A percentile compares a stretch with the other conserved stretches of the same genome.
Evolutionary conservation across 2,113 vertebrate genomes (phyloP).

Genomic region (Indri indri): DNA sequence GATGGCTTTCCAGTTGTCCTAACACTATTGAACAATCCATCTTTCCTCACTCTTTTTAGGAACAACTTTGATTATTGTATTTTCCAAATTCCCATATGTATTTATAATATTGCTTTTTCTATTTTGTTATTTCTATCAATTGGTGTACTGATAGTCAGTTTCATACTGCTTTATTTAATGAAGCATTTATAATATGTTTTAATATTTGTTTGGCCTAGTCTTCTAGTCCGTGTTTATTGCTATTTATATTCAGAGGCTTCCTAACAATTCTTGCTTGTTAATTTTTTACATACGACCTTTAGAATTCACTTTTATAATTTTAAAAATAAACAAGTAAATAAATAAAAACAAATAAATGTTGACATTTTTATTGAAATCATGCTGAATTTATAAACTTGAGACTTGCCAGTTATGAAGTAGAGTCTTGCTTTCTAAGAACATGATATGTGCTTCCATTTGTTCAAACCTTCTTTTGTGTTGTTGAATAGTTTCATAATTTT

Average conservation of each 20-base stretch:
- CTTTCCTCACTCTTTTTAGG: background rate
- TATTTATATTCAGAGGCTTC: background rate
- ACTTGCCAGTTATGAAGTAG: background rate
- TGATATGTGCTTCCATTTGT: background rate
- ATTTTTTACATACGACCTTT: background rate
- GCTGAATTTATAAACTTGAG: background rate
- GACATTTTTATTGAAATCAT: background rate
- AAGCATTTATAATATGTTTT: background rate
- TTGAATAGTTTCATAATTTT: background rate
- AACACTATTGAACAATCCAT: background rate
- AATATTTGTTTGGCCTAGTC: background rate
- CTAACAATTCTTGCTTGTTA: background rate
- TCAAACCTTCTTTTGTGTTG: background rate
- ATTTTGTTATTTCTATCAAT: background rate
- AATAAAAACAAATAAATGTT: background rate
- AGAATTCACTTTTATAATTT: background rate
- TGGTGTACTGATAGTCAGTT: background rate
- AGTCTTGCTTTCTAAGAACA: background rate
- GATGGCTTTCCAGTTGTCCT: background rate
- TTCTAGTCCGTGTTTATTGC: background rate
- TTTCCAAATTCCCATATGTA: background rate
- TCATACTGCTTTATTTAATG: background rate
- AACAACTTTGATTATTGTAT: background rate
- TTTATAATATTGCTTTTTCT: background rate
- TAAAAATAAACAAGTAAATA: background rate